Evolutionary conservation across 2,113 vertebrate genomes (phyloP), one percentile per base, ranked within the genome.

Genomic region (Hipposideros armiger): DNA sequence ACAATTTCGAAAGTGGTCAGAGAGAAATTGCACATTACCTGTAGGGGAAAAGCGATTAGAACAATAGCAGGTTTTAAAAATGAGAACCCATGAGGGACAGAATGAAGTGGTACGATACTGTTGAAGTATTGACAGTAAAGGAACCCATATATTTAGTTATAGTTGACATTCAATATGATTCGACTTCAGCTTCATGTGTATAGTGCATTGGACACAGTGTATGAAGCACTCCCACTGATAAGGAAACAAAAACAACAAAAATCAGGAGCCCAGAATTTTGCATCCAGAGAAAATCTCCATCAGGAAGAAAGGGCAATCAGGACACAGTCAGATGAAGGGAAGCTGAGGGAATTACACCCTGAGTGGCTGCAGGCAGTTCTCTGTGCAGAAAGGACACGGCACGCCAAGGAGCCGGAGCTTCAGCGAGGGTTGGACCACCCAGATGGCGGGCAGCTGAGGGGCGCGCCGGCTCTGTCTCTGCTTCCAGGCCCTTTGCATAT

Each of bases 371-470:
- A 22, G n/a, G 40, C 50, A 30, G 13, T 45, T 80, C 24, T 86
- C 47, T 50, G 47, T 10, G 66, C 14, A 86, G 47, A 47, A 62
- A 90, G 36, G 36, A 94, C 60, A 74, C 36, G 50, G 24, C 36
- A 30, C 50, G 82, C n/a, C n/a, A 42, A 70, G 22, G 58, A 60
- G 8, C 24, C 16, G 60, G 67, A 69, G 60, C 67, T 17, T n/a
- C 2, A 87, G 24, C 11, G 1, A 0, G 2, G 19, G 14, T 1
- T 47, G 24, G 47, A n/a, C 20, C 0, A 36, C 36, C 36, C 36
- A 36, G 36, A 36, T 2, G 36, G 36, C 36, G 36, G 36, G 36
- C 36, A 36, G 36, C 36, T 36, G 36, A 36, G 36, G 36, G 36
- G 36, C 36, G 36, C 36, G 36, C 36, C 36, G 36, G 36, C 36